A percentile compares a stretch with the other conserved stretches of the same genome.
Conservation (phyloP, 2,113 vertebrate species). For the Bungarus multicinctus region DNA sequence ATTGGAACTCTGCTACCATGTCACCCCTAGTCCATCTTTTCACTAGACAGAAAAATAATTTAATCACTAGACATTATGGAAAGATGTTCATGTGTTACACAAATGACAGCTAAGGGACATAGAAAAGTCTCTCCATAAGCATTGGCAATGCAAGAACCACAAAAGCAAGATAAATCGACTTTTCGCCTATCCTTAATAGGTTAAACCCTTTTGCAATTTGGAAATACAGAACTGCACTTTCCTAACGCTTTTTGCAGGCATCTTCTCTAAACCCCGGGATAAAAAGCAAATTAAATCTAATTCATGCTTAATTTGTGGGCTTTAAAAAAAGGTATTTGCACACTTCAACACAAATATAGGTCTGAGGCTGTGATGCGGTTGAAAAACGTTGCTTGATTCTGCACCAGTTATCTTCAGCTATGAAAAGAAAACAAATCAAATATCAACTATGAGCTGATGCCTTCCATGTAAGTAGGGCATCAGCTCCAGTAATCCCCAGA, state of each 20-base stretch:
- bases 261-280: background rate
- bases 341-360: background rate
- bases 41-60: background rate
- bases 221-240: too few relatives aligned
- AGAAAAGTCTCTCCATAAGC: background rate
- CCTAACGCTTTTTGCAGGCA: background rate
- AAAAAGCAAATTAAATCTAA: background rate
- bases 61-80: background rate
- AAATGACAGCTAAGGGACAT: conserved; percentile 12
- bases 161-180: background rate
- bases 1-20: background rate
- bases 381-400: background rate
- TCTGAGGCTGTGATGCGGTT: background rate
- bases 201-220: background rate
- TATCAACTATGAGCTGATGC: background rate
- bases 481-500: background rate
- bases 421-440: background rate
- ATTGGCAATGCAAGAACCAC: background rate
- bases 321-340: background rate
- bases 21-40: background rate
- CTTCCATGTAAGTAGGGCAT: background rate
- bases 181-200: too few relatives aligned
- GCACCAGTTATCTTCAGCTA: background rate
- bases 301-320: background rate
- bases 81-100: background rate